A percentile compares a stretch with the other conserved stretches of the same genome.
These are phyloP conservation scores for Adelphocoris suturalis DNA, from an alignment of 2,888 invertebrate genomes.

Conservation along the genomic window DNA sequence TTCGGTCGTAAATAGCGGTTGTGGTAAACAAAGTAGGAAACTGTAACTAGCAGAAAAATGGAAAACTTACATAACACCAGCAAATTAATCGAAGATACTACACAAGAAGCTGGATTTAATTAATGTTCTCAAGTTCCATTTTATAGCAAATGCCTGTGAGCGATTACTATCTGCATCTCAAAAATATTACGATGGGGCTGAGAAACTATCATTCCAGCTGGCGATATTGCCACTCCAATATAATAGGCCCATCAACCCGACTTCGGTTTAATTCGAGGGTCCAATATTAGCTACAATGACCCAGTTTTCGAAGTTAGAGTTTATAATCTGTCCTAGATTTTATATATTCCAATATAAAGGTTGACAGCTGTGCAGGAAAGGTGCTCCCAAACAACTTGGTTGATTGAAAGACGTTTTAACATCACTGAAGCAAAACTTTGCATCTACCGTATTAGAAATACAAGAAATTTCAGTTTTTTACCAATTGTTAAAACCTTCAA, in stretches of 20 bases:
- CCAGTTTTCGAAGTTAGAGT: constrained; percentile 17
- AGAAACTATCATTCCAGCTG: constrained; percentile 22
- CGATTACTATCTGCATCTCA: neutral
- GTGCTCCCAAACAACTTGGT: too few relatives aligned
- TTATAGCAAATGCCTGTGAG: neutral
- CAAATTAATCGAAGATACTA: neutral
- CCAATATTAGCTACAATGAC: constrained; percentile 8
- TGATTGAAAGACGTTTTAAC: neutral
- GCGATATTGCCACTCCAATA: neutral
- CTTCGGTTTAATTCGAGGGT: neutral
- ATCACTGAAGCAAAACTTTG: neutral
- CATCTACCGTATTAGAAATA: too few relatives aligned
- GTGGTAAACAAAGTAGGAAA: too few relatives aligned
- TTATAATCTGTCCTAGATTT: neutral
- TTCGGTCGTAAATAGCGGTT: too few relatives aligned
- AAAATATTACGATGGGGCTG: neutral
- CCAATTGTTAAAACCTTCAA: too few relatives aligned
- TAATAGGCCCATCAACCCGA: neutral
- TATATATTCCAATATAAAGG: neutral
- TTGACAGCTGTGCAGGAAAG: neutral
- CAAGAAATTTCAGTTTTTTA: too few relatives aligned
- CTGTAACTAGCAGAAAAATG: too few relatives aligned
- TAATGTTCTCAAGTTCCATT: neutral
- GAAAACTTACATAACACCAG: too few relatives aligned
- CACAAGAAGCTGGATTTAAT: neutral